Evolutionary conservation across 2,888 invertebrate species (phyloP).

Genomic region (Agrochola macilenta): DNA sequence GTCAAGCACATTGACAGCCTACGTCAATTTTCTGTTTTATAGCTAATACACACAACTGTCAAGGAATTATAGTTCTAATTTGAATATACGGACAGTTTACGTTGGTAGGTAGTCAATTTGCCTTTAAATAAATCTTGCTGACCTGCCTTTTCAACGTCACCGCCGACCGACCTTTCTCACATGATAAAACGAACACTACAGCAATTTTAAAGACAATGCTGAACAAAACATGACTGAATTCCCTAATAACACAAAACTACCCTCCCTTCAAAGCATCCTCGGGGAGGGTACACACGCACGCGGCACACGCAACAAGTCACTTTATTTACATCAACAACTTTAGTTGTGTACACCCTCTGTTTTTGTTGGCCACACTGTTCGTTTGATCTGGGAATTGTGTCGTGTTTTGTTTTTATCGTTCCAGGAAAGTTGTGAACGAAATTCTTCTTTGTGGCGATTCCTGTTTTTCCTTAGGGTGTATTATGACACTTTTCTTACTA

Average conservation of each 20-base stretch:
- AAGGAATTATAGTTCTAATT: background rate
- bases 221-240: slow-evolving; percentile 27
- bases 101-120: background rate
- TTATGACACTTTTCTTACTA: background rate
- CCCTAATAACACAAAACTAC: slow-evolving; percentile 30
- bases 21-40: too few species aligned
- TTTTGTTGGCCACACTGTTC: slow-evolving; percentile 14
- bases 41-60: background rate
- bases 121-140: background rate
- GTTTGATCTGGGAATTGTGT: slow-evolving; percentile 24
- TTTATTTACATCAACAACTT: slow-evolving; percentile 49
- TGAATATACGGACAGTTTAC: background rate
- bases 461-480: background rate
- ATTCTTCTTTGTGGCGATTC: background rate
- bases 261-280: slow-evolving; percentile 45
- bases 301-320: slow-evolving; percentile 60
- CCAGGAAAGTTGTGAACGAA: slow-evolving; percentile 11
- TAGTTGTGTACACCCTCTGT: slow-evolving; percentile 28
- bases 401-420: slow-evolving; percentile 24
- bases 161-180: slow-evolving; percentile 27
- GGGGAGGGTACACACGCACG: slow-evolving; percentile 49
- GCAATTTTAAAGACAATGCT: slow-evolving; percentile 21
- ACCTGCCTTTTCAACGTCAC: background rate
- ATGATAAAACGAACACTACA: background rate
- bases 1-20: background rate